Evolutionary conservation across 2,113 vertebrate genomes (phyloP).

Genomic region (Pelmatolapia mariae): DNA sequence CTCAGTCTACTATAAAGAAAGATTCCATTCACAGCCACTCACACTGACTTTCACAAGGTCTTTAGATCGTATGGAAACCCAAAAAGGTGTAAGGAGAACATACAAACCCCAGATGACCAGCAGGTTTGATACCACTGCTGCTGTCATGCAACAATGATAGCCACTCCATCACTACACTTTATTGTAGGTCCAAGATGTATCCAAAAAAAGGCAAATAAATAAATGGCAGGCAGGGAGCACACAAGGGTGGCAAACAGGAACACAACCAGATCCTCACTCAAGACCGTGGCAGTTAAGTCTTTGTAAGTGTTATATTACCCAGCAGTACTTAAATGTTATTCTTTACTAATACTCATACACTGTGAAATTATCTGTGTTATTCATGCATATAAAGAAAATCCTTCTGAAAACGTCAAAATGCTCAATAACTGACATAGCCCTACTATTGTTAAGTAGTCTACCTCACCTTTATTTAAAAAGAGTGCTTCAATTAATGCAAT

Average conservation of each 20-base stretch:
- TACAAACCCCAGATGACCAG: neutral
- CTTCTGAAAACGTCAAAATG: neutral
- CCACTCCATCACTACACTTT: neutral
- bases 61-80: neutral
- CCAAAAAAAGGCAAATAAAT: neutral
- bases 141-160: neutral
- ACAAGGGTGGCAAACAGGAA: neutral
- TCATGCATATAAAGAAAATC: neutral
- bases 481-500: neutral
- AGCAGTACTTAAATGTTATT: neutral
- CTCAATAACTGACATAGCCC: neutral
- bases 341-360: neutral
- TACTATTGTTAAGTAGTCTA: neutral
- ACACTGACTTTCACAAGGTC: neutral
- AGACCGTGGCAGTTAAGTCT: neutral
- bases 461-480: neutral
- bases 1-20: neutral
- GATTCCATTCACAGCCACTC: neutral
- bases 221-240: neutral
- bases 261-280: neutral
- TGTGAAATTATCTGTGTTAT: neutral
- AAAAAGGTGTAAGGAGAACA: neutral
- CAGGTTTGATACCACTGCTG: neutral
- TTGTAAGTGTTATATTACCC: neutral
- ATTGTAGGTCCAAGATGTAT: neutral